phyloP scores from a whole-genome alignment of 2,888 invertebrate genomes.

The Clitarchus hookeri region DNA sequence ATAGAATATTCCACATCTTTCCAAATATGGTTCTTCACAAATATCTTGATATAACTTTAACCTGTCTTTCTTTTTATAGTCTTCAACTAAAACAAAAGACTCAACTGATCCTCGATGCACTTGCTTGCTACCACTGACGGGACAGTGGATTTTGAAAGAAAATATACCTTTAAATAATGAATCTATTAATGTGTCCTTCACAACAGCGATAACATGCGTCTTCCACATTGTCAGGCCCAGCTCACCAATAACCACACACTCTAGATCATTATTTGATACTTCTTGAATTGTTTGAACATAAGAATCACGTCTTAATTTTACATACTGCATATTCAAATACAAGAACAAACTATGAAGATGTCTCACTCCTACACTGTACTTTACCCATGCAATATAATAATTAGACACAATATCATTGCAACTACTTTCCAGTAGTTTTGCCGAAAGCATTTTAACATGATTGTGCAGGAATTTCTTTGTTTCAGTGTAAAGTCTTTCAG shows the following conservation, averaged over 20 bases:
- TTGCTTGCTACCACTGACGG: slow-evolving; percentile 60
- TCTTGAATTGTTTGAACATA: slow-evolving; percentile 93
- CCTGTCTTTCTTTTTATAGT: slow-evolving; percentile 72
- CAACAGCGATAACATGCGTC: slow-evolving; percentile 75
- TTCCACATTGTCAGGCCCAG: slow-evolving; percentile 82
- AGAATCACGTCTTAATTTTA: slow-evolving; percentile 85
- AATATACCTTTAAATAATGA: slow-evolving; percentile 79
- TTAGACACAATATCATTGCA: slow-evolving; percentile 71
- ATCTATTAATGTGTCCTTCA: slow-evolving; percentile 73
- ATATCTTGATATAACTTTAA: slow-evolving; percentile 77
- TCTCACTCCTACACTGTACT: slow-evolving; percentile 87
- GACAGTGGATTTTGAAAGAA: slow-evolving; percentile 69
- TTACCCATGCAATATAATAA: slow-evolving; percentile 87
- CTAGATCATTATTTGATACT: slow-evolving; percentile 59
- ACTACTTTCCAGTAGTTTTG: slow-evolving; percentile 66
- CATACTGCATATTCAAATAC: slow-evolving; percentile 94
- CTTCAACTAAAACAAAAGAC: slow-evolving; percentile 87
- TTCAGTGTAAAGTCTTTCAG: slow-evolving; percentile 86
- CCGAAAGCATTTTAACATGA: slow-evolving; percentile 78
- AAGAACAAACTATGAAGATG: slow-evolving; percentile 89
- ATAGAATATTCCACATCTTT: slow-evolving; percentile 81
- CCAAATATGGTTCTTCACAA: slow-evolving; percentile 82
- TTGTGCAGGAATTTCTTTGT: slow-evolving; percentile 86
- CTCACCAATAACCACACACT: slow-evolving; percentile 87
- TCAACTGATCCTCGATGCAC: slow-evolving; percentile 84